Evolutionary conservation across 2,113 vertebrate genomes (phyloP).

Genomic region (Physeter macrocephalus): DNA sequence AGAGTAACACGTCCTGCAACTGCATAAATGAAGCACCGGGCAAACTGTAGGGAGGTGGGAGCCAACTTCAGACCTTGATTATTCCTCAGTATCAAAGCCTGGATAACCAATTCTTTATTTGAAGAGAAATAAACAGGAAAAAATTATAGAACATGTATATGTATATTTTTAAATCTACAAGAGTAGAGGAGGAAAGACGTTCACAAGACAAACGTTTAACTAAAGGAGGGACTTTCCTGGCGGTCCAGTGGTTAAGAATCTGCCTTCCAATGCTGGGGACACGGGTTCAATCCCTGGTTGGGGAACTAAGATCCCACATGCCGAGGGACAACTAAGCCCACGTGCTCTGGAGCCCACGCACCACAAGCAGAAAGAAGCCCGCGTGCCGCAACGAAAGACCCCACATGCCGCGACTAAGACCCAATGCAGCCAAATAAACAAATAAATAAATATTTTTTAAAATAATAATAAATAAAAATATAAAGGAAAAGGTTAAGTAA

Average conservation of each 20-base stretch:
- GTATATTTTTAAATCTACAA: background rate
- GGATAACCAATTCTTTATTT: background rate
- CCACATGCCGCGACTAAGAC: no score
- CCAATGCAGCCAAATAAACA: no score
- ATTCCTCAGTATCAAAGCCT: background rate
- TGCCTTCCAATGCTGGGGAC: no score
- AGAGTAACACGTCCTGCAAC: background rate
- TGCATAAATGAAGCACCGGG: background rate
- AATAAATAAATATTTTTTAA: no score
- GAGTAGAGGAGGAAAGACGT: background rate
- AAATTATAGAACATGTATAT: background rate
- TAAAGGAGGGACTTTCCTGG: background rate
- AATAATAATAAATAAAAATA: no score
- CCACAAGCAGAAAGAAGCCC: no score
- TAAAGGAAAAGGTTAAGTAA: background rate
- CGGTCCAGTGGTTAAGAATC: no score
- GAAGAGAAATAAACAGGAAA: background rate
- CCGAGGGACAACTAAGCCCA: no score
- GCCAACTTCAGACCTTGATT: background rate
- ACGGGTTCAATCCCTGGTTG: no score
- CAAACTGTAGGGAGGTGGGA: background rate
- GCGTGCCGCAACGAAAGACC: no score
- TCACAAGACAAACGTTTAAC: background rate
- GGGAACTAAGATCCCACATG: no score
- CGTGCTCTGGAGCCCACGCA: no score